phyloP scores from a whole-genome alignment of 2,113 vertebrate species.

The Pteropus alecto region DNA sequence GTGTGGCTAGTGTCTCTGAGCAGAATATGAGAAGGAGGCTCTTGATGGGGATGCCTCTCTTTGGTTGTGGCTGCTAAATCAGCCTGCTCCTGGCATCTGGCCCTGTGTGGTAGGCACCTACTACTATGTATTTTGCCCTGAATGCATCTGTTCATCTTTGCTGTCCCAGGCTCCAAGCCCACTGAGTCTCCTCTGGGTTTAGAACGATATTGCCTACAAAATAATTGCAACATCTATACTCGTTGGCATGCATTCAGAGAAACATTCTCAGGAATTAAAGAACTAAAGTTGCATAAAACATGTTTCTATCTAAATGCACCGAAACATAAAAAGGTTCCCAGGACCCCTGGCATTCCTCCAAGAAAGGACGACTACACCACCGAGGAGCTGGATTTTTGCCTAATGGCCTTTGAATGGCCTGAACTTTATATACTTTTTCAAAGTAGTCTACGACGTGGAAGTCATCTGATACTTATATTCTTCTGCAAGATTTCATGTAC shows the following conservation, averaged over 20 bases:
- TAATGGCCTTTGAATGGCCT: constrained; percentile 34
- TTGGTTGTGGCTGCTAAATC: background rate
- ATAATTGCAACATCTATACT: background rate
- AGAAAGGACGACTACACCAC: background rate
- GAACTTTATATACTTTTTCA: constrained; percentile 48
- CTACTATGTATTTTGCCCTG: background rate
- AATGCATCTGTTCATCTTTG: background rate
- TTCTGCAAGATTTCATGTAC: background rate
- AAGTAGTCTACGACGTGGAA: background rate
- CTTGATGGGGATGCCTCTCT: background rate
- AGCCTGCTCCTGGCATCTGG: background rate
- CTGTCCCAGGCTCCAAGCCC: background rate
- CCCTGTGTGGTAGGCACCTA: background rate
- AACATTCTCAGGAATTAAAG: background rate
- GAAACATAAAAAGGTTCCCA: constrained; percentile 10
- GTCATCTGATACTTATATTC: background rate
- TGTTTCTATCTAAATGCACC: background rate
- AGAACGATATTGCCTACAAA: background rate
- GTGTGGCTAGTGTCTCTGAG: background rate
- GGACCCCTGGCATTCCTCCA: constrained; percentile 44
- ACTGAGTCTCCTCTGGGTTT: background rate
- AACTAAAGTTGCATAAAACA: background rate
- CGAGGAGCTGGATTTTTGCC: constrained; percentile 23
- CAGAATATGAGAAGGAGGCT: background rate
- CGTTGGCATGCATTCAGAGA: background rate